Base-by-base conservation (phyloP, 2,113 vertebrate genomes). In the Cyphomyrus discorhynchus region DNA sequence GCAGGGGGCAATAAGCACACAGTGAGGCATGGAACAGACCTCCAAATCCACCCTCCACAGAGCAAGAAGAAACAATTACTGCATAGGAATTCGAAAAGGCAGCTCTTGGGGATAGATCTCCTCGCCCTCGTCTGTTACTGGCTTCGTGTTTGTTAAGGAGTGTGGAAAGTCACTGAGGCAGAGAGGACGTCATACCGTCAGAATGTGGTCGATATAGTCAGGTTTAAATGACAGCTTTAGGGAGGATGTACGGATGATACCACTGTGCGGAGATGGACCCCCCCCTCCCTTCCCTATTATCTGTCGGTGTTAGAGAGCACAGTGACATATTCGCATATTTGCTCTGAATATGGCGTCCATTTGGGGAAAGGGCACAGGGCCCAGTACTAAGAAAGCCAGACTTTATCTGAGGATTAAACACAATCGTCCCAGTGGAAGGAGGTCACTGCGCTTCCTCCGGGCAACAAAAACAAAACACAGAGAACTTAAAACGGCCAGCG, bases 1-100 rank as follows among this genome's bases (percentile, higher is more conserved):
- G 95, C 50, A 94, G 94, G 93, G 0, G 85, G 53, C n/a, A 88
- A 87, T 70, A 91, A 87, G 49, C 53, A 21, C 46, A 39, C 9
- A 53, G 53, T 45, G 7, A 83, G 49, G 45, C 45, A 82, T 21
- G 31, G 45, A 9, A 21, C 2, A 17, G 27, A 13, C 42, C 70
- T 17, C 42, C 62, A 31, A 70, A 70, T 62, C 49, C 77, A 58
- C 52, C 58, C 42, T 46, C 82, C 45, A 31, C 62, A 13, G n/a
- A 31, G 62, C n/a, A 31, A 49, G 21, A 85, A 11, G 82, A 35
- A 87, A 87, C 46, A 56, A 19, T 50, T 52, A 52, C 21, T 27
- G n/a, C 84, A 49, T 3, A 15, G 19, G 21, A 83, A 83, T 24
- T 47, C 8, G 4, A 84, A 84, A 84, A 45, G 35, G 45, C 17